A percentile compares a stretch with the other conserved stretches of the same genome.
phyloP scores from a whole-genome alignment of 2,888 invertebrate species.

The Apamea anceps region DNA sequence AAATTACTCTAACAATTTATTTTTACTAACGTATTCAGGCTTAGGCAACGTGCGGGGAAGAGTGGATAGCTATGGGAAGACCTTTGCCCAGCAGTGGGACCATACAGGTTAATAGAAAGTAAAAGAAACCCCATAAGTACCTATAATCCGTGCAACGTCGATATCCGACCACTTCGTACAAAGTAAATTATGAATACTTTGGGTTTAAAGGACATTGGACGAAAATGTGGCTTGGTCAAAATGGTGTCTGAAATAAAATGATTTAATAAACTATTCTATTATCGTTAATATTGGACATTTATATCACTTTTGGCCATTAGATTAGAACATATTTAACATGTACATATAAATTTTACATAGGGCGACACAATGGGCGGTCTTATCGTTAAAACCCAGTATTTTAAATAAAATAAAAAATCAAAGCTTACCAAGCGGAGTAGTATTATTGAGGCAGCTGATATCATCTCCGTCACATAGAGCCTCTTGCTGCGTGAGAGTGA shows the following conservation, averaged over 20 bases:
- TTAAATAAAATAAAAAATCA: neutral
- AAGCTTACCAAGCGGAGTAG: conserved; percentile 72
- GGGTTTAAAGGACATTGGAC: neutral
- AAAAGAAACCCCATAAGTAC: neutral
- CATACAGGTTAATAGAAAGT: neutral
- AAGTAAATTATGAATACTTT: neutral
- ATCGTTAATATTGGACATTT: neutral
- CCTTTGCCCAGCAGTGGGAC: neutral
- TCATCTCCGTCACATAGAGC: conserved; percentile 85
- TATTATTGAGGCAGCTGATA: conserved; percentile 72
- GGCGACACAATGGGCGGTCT: neutral
- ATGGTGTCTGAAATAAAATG: neutral
- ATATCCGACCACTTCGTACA: neutral
- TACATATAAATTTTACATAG: neutral
- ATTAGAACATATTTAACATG: neutral
- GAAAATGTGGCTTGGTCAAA: neutral
- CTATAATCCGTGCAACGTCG: neutral
- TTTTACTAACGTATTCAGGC: neutral
- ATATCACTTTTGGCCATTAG: neutral
- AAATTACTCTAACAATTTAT: neutral
- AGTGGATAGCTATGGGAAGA: neutral
- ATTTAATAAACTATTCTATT: neutral
- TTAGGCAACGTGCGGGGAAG: neutral
- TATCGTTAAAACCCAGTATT: neutral
- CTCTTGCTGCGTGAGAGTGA: conserved; percentile 84